These are phyloP conservation scores for Pterophyllum scalare DNA, from an alignment of 2,113 vertebrate species.

Conservation along the genomic window DNA sequence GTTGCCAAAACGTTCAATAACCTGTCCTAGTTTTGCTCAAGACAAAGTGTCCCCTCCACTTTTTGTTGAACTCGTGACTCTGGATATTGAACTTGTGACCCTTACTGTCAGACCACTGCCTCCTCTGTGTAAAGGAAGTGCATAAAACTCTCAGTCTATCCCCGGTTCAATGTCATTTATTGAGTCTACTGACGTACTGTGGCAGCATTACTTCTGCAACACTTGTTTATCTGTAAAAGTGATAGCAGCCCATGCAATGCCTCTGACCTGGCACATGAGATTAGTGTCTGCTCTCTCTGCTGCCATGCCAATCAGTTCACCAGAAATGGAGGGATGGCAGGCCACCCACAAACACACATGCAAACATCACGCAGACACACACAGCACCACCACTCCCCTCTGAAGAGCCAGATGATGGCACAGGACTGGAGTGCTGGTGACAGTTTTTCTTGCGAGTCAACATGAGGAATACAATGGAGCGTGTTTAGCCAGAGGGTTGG, in stretches of 20 bases:
- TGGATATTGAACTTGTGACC: slow-evolving; percentile 17
- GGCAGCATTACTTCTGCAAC: slow-evolving; percentile 39
- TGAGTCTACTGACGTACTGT: slow-evolving; percentile 39
- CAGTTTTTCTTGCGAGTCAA: slow-evolving; percentile 62
- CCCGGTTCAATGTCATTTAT: slow-evolving; percentile 28
- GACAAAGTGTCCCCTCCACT: not conserved
- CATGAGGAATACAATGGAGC: slow-evolving; percentile 54
- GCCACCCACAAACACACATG: slow-evolving; percentile 62
- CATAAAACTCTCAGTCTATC: slow-evolving; percentile 1
- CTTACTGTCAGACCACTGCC: slow-evolving; percentile 2
- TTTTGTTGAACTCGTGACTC: not conserved
- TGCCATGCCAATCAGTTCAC: slow-evolving; percentile 67
- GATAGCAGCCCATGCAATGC: slow-evolving; percentile 47
- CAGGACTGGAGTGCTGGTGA: slow-evolving; percentile 49
- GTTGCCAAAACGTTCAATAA: not conserved
- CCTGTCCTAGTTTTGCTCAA: not conserved
- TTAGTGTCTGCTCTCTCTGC: slow-evolving; percentile 61
- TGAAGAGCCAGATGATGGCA: slow-evolving; percentile 61
- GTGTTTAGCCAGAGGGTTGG: slow-evolving; percentile 63
- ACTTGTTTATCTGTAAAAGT: slow-evolving; percentile 55
- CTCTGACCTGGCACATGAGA: slow-evolving; percentile 66
- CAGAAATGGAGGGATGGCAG: slow-evolving; percentile 51
- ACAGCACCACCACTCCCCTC: slow-evolving; percentile 22
- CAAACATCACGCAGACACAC: slow-evolving; percentile 39
- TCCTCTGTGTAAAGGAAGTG: not conserved